Evolutionary conservation across 1,140 invertebrate genomes (phyloP).

Genomic region (Dicyema japonicum): DNA sequence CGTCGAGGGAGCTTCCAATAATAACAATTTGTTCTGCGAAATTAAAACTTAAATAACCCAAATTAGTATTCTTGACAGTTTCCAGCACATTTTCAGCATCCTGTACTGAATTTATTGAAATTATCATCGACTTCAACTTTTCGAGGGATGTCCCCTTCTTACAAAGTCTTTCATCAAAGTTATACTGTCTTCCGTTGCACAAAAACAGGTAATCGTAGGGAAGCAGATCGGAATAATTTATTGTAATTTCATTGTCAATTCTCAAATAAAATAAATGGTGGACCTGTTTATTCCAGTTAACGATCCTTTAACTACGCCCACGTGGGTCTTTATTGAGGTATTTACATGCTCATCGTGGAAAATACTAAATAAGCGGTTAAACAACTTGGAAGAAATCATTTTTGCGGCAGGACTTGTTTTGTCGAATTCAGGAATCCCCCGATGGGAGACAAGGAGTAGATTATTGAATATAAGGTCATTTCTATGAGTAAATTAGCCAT

Average conservation of each 20-base stretch:
- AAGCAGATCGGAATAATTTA: conserved; percentile 9
- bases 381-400: conserved; percentile 1
- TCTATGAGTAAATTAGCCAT: conserved; percentile 6
- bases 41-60: conserved; percentile 8
- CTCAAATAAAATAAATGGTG: conserved; percentile 5
- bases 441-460: conserved; percentile 26
- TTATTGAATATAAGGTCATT: conserved; percentile 18
- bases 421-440: conserved; percentile 25
- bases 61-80: conserved; percentile 10
- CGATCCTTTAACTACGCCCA: conserved; percentile 16
- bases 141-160: conserved; percentile 6
- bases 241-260: conserved; percentile 13
- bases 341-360: conserved; percentile 10
- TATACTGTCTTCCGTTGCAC: conserved; percentile 15
- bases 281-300: conserved; percentile 15
- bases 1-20: conserved; percentile 11
- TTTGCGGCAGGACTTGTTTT: not conserved
- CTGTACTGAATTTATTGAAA: conserved; percentile 13
- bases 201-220: conserved; percentile 18
- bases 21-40: conserved; percentile 10
- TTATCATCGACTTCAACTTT: conserved; percentile 8
- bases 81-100: conserved; percentile 12
- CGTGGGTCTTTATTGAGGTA: conserved; percentile 12
- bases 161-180: conserved; percentile 10
- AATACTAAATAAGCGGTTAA: conserved; percentile 9